Conservation (phyloP, 2,888 invertebrate genomes). For the Andrena chrysosceles region DNA sequence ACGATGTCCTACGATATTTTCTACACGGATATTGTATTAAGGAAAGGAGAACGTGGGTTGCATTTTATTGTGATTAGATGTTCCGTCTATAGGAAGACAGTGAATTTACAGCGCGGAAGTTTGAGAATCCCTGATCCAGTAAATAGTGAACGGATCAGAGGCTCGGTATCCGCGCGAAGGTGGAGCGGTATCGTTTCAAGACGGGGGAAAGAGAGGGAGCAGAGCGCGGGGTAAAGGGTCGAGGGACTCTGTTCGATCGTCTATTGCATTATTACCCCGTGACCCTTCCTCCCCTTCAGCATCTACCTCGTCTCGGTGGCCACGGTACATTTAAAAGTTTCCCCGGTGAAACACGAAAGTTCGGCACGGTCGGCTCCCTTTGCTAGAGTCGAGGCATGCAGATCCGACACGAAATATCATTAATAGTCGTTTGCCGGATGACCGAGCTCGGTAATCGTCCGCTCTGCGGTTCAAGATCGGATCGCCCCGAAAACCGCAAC, state of each 20-base stretch:
- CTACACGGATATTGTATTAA: neutral
- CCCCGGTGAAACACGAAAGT: constrained; percentile 68
- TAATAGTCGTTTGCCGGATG: constrained; percentile 85
- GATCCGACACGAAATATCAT: constrained; percentile 83
- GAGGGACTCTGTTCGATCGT: constrained; percentile 59
- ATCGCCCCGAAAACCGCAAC: constrained; percentile 80
- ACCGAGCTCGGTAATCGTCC: constrained; percentile 81
- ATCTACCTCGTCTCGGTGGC: constrained; percentile 45
- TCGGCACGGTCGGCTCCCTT: constrained; percentile 72
- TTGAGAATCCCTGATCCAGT: constrained; percentile 65
- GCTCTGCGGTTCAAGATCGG: constrained; percentile 78
- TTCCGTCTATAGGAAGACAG: neutral
- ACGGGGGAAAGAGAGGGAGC: constrained; percentile 19
- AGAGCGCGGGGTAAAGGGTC: constrained; percentile 28
- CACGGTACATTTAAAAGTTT: constrained; percentile 59
- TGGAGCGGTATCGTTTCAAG: constrained; percentile 48
- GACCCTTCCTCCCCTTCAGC: constrained; percentile 32
- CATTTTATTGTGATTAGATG: too few species aligned
- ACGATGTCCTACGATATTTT: neutral
- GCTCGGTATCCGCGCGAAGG: constrained; percentile 49
- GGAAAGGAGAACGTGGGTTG: too few species aligned
- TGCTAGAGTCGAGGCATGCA: constrained; percentile 78
- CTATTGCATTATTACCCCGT: constrained; percentile 70
- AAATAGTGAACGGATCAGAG: constrained; percentile 58
- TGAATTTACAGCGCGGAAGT: neutral